A percentile compares a stretch with the other conserved stretches of the same genome.
These are phyloP conservation scores for Nephrotoma appendiculata DNA, from an alignment of 2,888 invertebrate species.

Conservation along the genomic window DNA sequence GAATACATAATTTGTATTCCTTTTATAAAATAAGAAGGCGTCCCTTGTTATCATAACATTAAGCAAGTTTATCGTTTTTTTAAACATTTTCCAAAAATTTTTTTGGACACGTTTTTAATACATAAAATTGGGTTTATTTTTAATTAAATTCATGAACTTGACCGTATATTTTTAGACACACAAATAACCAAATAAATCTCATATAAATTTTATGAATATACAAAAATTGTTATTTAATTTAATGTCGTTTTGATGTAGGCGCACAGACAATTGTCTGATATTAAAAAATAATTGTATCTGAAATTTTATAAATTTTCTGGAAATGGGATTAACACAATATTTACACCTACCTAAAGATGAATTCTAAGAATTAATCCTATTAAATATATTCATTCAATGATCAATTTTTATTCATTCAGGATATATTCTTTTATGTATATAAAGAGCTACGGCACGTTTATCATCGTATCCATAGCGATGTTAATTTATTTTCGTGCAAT, in stretches of 20 bases:
- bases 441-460: background rate
- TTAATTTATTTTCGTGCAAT: background rate
- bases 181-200: background rate
- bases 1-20: background rate
- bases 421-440: background rate
- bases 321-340: background rate
- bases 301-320: background rate
- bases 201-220: background rate
- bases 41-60: background rate
- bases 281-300: background rate
- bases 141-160: background rate
- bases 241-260: background rate
- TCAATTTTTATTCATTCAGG: background rate
- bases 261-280: background rate
- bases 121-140: background rate
- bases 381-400: background rate
- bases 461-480: background rate
- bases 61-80: background rate
- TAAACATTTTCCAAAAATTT: background rate
- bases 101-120: background rate
- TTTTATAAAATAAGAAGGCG: background rate
- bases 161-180: background rate
- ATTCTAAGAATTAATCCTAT: background rate
- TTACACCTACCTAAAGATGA: background rate
- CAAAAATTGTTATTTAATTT: background rate